Base-by-base conservation (phyloP, 1,140 invertebrate genomes). In the Megalonaias nervosa region DNA sequence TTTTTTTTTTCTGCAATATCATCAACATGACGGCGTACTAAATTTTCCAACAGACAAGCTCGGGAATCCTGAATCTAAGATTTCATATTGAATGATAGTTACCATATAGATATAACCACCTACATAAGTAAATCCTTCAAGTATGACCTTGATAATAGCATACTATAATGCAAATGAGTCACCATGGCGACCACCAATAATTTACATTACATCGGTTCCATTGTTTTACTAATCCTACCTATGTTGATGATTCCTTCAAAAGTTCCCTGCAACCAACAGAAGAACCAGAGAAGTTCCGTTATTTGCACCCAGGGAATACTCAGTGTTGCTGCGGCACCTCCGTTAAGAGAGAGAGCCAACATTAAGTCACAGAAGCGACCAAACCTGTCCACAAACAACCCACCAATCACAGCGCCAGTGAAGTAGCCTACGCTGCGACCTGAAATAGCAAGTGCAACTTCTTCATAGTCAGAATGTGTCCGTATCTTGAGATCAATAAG, bases 231-330 rank as follows among this genome's bases (percentile, higher is more conserved):
- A 3, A 61, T 19, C 77, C 61, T 26, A 85, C 83, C 81, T 60
- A 82, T 82, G 68, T 85, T 85, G 3, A 83, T 85, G n/a, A 85
- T 58, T 26, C 81, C 81, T 67, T 85, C 83, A 75, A 82, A 83
- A 17, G 81, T 81, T n/a, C 83, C 83, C 48, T 79, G 77, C 11
- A 79, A 19, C 15, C 81, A 74, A 19, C 83, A 76, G 9, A 83
- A 68, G 15, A 81, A 77, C 81, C 80, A 82, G 14, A 85, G 16
- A 1, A 80, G 26, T n/a, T 67, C 66, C 0, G 80, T 70, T 58
- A 69, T 55, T 9, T 69, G 48, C 1, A 71, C 68, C 59, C 75
- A 75, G 3, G 83, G 83, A 14, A 81, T 77, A 23, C 75, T 68
- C 0, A 81, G 62, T 1, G 83, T 83, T 19, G 70, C 76, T 23